Conservation (phyloP, 2,797 vertebrate species). For the Hydrocynus forskahlii region DNA sequence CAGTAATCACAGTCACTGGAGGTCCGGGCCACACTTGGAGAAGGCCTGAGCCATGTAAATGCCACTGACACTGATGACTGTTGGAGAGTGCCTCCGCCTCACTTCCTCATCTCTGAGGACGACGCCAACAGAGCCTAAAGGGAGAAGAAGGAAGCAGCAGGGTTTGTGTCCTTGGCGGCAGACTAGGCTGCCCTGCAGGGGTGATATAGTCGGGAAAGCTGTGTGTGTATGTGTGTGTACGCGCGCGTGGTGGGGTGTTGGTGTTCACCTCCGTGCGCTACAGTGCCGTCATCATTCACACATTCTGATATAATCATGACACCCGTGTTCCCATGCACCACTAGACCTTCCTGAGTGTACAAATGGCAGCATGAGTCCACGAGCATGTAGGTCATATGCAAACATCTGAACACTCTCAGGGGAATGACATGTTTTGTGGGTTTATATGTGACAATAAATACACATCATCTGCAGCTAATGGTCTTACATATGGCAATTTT, state of each 20-base stretch:
- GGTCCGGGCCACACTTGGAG: conserved; percentile 45
- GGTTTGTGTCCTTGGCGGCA: conserved; percentile 36
- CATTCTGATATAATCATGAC: conserved; percentile 34
- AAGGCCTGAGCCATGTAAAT: background rate
- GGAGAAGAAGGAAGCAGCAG: conserved; percentile 24
- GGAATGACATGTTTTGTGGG: too few relatives aligned
- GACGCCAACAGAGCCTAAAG: conserved; percentile 36
- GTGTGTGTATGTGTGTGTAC: background rate
- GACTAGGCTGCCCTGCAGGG: conserved; percentile 15
- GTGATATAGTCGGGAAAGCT: background rate
- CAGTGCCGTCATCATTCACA: conserved; percentile 16
- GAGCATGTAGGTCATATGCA: too few relatives aligned
- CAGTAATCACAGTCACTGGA: conserved; percentile 51
- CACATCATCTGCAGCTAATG: too few relatives aligned
- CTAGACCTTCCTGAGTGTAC: background rate
- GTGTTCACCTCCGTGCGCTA: background rate
- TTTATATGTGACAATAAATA: too few relatives aligned
- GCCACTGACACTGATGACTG: conserved; percentile 44
- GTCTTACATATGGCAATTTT: too few relatives aligned
- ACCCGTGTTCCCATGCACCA: conserved; percentile 21
- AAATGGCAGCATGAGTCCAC: too few relatives aligned
- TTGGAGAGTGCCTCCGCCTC: conserved; percentile 16
- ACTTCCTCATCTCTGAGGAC: conserved; percentile 36
- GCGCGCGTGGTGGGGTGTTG: background rate
- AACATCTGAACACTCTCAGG: too few relatives aligned